Base-by-base conservation (phyloP, 2,888 invertebrate species). In the Schizaphis graminum region DNA sequence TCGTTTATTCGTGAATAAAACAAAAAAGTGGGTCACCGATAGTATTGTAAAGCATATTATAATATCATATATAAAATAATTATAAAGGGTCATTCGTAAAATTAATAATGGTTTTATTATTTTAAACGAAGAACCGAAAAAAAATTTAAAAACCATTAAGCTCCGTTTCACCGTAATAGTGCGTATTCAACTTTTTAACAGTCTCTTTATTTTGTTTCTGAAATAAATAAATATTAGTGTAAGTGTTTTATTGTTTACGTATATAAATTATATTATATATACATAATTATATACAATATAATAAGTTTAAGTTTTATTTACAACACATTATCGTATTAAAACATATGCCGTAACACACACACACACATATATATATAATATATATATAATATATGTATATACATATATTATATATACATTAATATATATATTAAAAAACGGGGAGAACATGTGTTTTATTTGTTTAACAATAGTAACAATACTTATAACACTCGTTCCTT, bases 11-110 rank as follows among this genome's bases (percentile, higher is more conserved):
- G 26, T 53, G 77, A 49, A 53, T 77, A 91, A 77, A 77, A 41
- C 53, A 35, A 85, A n/a, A 91, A 91, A 53, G 44, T 85, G 26
- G 91, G 91, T 91, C 91, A 56, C 53, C 35, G 91, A 53, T 61
- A 61, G 61, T 21, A 89, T 41, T 41, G 41, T 41, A 77, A 35
- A 35, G 77, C 53, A 35, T 89, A 57, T 53, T 24, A 24, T 67
- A n/a, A 16, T 77, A 77, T 35, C 35, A 35, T n/a, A 67, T 57
- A 57, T 57, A 77, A 21, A 21, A 77, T 77, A 21, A 77, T 77
- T 77, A 77, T 77, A 77, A 41, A 67, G 47, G n/a, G 67, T 67
- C 47, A 24, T 49, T 67, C 44, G 49, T 24, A n/a, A 90, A 67
- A 67, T 67, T 67, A 67, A 90, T 35, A 67, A 90, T 67, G 35